Evolutionary conservation across 37 sponge, comb jelly and placozoan species (phyloP).

Genomic region (Petrosia ficiformis): DNA sequence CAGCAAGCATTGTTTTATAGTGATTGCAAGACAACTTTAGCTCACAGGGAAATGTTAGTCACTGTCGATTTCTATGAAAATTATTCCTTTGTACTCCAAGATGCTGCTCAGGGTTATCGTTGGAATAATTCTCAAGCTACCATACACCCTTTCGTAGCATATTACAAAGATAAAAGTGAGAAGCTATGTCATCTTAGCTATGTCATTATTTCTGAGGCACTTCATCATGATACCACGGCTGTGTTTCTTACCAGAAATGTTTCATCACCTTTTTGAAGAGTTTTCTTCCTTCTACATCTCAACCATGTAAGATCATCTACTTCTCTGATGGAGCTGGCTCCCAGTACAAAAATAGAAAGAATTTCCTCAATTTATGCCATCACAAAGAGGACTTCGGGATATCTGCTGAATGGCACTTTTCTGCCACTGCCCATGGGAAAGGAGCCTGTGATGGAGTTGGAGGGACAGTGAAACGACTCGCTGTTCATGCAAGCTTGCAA

Average conservation of each 20-base stretch:
- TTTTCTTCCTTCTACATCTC: conserved; percentile 4
- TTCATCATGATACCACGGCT: conserved; percentile 48
- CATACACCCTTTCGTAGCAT: conserved; percentile 54
- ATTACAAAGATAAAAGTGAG: not conserved
- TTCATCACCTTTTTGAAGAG: conserved; percentile 20
- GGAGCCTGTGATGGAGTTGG: conserved; percentile 65
- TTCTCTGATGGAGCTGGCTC: conserved; percentile 62
- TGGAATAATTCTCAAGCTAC: conserved; percentile 67
- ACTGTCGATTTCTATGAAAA: conserved; percentile 49
- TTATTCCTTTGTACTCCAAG: conserved; percentile 57
- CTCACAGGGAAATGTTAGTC: conserved; percentile 17
- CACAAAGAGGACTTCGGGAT: conserved; percentile 51
- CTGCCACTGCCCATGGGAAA: conserved; percentile 58
- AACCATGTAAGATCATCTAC: conserved; percentile 32
- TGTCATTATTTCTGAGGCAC: conserved; percentile 31
- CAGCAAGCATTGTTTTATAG: conserved; percentile 32
- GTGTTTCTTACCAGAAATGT: conserved; percentile 40
- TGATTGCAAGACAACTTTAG: conserved; percentile 15
- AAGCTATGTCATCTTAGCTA: conserved; percentile 28
- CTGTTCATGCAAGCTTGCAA: conserved; percentile 46
- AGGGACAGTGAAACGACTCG: conserved; percentile 56
- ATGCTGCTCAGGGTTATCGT: conserved; percentile 59
- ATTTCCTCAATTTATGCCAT: conserved; percentile 49
- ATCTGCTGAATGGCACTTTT: conserved; percentile 57
- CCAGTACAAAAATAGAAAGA: conserved; percentile 55